Base-by-base conservation (phyloP, 2,888 invertebrate species). In the Hydropsyche betteni region DNA sequence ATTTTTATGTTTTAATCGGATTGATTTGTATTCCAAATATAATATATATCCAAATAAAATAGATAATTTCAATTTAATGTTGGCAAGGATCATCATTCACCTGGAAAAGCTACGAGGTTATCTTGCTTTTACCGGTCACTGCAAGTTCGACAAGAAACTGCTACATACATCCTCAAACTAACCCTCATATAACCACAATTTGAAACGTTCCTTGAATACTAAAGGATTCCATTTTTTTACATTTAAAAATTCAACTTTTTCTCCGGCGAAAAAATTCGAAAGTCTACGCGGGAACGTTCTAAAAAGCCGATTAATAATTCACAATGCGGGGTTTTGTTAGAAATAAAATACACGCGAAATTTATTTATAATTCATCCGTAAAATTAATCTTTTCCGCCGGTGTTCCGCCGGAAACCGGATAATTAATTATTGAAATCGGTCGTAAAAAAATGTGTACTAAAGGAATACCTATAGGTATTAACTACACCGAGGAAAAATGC, bases 351-450 rank as follows among this genome's bases (percentile, higher is more conserved):
- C 64, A 64, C 34, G 33, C 34, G 34, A 24, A 64, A 64, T 64
- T 64, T 64, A 64, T 64, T 64, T 64, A 64, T 64, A 33, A 64
- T 64, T 64, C 64, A 34, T 64, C 36, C 10, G 64, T 64, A 64
- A 64, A 64, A 64, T 64, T 64, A 64, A 64, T 64, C 64, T 64
- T 36, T 64, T 64, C 64, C 64, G 64, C 12, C 34, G 64, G 33
- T 34, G 24, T 64, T 64, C n/a, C 64, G 16, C n/a, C 34, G 64
- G 64, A 64, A 36, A 64, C 64, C 24, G 64, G 64, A 64, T 64
- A 64, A 64, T 64, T 64, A 64, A 64, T 64, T 64, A 64, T 64
- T 64, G 64, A 64, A 64, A 64, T 64, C 64, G 64, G 7, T 36
- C 36, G 64, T 64, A 64, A 64, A 64, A 36, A 64, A 64, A 64